Evolutionary conservation across 2,113 vertebrate species (phyloP), one percentile per base, ranked within the genome.

Genomic region (Tringa solitaria): DNA sequence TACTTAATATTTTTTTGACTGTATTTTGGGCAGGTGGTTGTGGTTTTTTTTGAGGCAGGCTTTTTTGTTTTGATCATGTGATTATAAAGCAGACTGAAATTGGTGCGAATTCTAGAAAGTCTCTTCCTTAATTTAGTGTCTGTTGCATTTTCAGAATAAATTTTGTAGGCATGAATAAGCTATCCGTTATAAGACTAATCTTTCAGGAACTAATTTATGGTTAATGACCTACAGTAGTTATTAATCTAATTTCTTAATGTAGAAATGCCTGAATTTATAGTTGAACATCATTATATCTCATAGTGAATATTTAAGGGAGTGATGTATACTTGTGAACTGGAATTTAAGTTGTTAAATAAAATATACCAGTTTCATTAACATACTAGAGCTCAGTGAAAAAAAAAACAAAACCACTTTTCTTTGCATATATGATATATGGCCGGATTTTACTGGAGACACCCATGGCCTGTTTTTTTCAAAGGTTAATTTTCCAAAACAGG

Each of bases 401-500:
- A 48, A 76, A 53, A 13, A 5, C 9, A 16, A 1, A 5, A 16
- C 1, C 9, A 22, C 35, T 41, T 37, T 64, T 84, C 27, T 37
- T 3, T 56, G 7, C 24, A 3, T 53, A 7, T 1, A 1, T 30
- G 41, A 48, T 45, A 20, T 4, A 0, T 80, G 72, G 43, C 79
- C 86, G 51, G 45, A 53, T 77, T 24, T 77, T 61, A 37, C n/a
- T 54, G n/a, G 11, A 86, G 46, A 61, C 22, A 50, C 72, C 57
- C 6, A 4, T 82, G 86, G 57, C 57, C 84, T 32, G 59, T 81
- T 86, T 59, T 50, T 60, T 65, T 53, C 20, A 63, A 73, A 88
- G 51, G 27, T 72, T 84, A 33, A 18, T 92, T 82, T 94, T 78
- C 83, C 86, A 87, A 82, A 88, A 75, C 65, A 79, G 73, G 77